Conservation (phyloP, 92 coral and sea anemone genomes). For the Phenganax subtilis region DNA sequence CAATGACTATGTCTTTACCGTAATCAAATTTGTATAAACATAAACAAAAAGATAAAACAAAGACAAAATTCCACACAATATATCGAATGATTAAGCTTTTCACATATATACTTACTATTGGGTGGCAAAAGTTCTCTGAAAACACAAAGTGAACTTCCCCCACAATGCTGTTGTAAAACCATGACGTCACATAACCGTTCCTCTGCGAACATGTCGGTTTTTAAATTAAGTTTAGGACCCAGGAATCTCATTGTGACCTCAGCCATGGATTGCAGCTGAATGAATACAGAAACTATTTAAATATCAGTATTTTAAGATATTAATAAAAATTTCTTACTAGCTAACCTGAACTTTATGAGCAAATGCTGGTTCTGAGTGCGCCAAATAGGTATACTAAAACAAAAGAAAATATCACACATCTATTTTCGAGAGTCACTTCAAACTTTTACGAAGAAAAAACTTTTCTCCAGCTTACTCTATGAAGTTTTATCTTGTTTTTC, state of each 20-base stretch:
- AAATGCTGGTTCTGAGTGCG: constrained; percentile 92
- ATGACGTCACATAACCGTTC: constrained; percentile 88
- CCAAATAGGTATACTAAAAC: constrained; percentile 72
- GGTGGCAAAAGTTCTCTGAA: constrained; percentile 95
- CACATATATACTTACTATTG: constrained; percentile 62
- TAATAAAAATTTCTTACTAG: not conserved
- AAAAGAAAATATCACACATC: not conserved
- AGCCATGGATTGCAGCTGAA: constrained; percentile 91
- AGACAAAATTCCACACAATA: not conserved
- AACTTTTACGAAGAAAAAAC: not conserved
- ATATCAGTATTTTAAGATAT: too few species aligned
- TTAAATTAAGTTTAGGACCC: constrained; percentile 83
- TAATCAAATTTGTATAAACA: too few species aligned
- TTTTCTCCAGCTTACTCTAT: constrained; percentile 58
- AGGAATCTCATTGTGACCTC: constrained; percentile 97
- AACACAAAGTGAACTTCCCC: constrained; percentile 94
- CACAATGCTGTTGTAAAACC: constrained; percentile 96
- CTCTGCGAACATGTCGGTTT: constrained; percentile 88
- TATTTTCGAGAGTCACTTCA: not conserved
- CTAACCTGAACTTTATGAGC: constrained; percentile 92
- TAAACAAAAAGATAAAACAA: too few species aligned
- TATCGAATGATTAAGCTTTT: not conserved
- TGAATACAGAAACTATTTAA: not conserved
- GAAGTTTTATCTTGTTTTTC: constrained; percentile 68
- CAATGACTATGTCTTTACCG: too few species aligned